Conservation (phyloP, 2,888 invertebrate genomes). For the Drosophila fulvimacula region DNA sequence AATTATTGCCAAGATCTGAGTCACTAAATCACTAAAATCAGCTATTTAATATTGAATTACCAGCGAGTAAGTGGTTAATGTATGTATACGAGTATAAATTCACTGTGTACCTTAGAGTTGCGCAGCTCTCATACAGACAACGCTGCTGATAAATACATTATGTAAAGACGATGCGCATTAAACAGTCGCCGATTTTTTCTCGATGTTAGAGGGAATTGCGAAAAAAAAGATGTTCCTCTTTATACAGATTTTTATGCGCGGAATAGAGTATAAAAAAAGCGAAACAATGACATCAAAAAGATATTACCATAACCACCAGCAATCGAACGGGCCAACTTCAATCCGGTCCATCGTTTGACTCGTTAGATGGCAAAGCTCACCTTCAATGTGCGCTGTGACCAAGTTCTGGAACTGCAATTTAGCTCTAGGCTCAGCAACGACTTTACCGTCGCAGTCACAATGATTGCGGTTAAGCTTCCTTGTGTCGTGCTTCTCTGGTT, state of each 20-base stretch:
- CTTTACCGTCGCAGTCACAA: slow-evolving; percentile 17
- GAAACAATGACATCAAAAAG: slow-evolving; percentile 39
- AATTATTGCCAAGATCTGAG: neutral
- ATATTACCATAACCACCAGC: slow-evolving; percentile 74
- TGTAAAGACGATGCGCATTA: neutral
- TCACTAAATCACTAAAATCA: neutral
- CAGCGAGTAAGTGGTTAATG: neutral
- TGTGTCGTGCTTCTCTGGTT: slow-evolving; percentile 73
- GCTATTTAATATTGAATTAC: neutral
- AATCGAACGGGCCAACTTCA: slow-evolving; percentile 41
- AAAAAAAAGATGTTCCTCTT: slow-evolving; percentile 10
- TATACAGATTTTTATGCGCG: slow-evolving; percentile 16
- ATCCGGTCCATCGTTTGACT: slow-evolving; percentile 73
- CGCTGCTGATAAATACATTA: neutral
- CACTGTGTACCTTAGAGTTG: neutral
- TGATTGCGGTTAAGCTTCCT: slow-evolving; percentile 71
- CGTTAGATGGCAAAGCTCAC: slow-evolving; percentile 69
- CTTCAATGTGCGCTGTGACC: slow-evolving; percentile 53
- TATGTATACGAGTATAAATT: neutral
- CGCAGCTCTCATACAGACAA: neutral
- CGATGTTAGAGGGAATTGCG: neutral
- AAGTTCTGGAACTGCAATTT: slow-evolving; percentile 73
- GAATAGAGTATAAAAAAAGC: slow-evolving; percentile 29
- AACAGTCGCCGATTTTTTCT: neutral
- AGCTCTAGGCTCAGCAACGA: slow-evolving; percentile 48